These are phyloP conservation scores for Criorhina ranunculi DNA, from an alignment of 2,888 invertebrate species.

Conservation along the genomic window DNA sequence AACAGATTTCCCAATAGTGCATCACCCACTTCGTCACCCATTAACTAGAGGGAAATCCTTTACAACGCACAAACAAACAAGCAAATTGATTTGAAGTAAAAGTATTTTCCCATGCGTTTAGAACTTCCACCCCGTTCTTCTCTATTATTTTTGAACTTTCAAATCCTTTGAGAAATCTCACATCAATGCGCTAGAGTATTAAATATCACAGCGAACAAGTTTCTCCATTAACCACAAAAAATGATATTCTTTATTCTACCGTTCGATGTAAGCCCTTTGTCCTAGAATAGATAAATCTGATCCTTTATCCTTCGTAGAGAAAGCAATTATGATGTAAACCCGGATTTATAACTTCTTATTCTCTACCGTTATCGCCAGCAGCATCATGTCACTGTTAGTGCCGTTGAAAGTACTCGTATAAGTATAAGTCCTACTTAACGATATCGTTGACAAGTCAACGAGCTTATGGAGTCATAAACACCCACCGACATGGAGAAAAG, in stretches of 20 bases:
- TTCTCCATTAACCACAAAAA: conserved; percentile 10
- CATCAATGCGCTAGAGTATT: conserved; percentile 51
- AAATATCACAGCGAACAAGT: conserved; percentile 44
- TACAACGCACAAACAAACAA: conserved; percentile 3
- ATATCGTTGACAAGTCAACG: conserved; percentile 70
- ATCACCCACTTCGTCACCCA: neutral
- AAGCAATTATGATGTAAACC: conserved; percentile 57
- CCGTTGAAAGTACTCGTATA: conserved; percentile 23
- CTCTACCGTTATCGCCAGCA: neutral
- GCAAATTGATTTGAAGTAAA: conserved; percentile 9
- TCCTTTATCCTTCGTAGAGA: conserved; percentile 14
- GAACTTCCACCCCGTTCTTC: neutral
- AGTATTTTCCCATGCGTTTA: conserved; percentile 3
- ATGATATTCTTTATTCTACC: neutral
- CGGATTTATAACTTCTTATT: conserved; percentile 10
- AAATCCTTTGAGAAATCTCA: conserved; percentile 44
- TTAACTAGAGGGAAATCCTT: neutral
- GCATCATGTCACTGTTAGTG: conserved; percentile 17
- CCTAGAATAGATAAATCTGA: conserved; percentile 31
- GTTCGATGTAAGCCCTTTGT: conserved; percentile 32
- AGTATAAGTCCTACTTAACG: conserved; percentile 41
- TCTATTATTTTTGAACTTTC: conserved; percentile 40
- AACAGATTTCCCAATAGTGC: conserved; percentile 2
- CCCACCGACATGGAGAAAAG: conserved; percentile 39
- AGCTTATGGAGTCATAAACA: conserved; percentile 67